Evolutionary conservation across 1,140 invertebrate species (phyloP).

Genomic region (Reticulitermes speratus): DNA sequence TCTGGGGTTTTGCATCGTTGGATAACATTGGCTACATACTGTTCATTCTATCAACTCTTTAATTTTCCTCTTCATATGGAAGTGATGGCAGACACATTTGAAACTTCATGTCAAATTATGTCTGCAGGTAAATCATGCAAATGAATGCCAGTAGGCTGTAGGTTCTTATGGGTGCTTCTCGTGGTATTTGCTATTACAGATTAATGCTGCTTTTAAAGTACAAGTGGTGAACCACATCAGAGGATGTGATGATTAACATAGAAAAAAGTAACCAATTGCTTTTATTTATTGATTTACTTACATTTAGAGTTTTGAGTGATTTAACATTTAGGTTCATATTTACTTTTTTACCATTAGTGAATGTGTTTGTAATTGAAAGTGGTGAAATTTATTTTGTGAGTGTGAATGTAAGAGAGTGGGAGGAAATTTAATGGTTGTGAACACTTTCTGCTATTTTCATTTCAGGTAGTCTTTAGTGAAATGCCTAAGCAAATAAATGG

Average conservation of each 20-base stretch:
- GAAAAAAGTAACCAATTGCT: neutral
- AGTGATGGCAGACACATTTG: neutral
- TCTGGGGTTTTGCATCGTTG: neutral
- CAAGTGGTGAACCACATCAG: too few species aligned
- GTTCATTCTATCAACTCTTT: neutral
- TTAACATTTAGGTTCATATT: neutral
- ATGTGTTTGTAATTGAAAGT: too few species aligned
- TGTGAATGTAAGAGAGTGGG: too few species aligned
- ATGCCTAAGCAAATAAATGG: too few species aligned
- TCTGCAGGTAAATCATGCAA: neutral
- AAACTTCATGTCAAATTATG: slow-evolving; percentile 19
- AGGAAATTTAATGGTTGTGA: too few species aligned
- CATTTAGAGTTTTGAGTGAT: neutral
- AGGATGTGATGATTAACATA: neutral
- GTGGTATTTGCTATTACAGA: neutral
- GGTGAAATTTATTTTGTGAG: too few species aligned
- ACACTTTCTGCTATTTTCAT: too few species aligned
- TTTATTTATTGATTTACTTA: neutral
- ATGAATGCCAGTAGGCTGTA: neutral
- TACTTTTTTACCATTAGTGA: too few species aligned
- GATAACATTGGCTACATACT: neutral
- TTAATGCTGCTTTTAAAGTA: neutral
- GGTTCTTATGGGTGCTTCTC: neutral
- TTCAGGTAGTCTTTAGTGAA: too few species aligned
- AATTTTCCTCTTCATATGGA: neutral